Percentiles rank a stretch among this genome's conserved stretches.
These are phyloP conservation scores for Conus canariensis DNA, from an alignment of 2,888 invertebrate species.

Conservation along the genomic window DNA sequence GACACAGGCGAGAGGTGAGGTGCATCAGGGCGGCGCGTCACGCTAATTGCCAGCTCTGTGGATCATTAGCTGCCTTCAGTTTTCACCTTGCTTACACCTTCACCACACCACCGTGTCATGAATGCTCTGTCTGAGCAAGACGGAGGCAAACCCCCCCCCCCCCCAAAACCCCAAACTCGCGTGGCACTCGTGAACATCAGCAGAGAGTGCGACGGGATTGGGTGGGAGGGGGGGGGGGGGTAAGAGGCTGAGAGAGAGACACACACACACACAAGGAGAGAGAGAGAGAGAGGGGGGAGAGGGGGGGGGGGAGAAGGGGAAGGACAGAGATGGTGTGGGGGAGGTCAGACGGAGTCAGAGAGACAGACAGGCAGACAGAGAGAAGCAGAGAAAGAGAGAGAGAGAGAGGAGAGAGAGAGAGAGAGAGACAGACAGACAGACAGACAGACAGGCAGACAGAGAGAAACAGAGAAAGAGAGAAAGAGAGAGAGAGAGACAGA, in stretches of 20 bases:
- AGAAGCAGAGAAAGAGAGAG: constrained; percentile 21
- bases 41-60: neutral
- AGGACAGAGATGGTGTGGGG: too few relatives aligned
- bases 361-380: too few relatives aligned
- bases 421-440: neutral
- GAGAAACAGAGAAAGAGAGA: constrained; percentile 28
- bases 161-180: neutral
- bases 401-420: constrained; percentile 38
- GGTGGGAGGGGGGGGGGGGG: neutral
- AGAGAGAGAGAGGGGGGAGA: constrained; percentile 14
- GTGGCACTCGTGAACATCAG: neutral
- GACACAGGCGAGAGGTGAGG: neutral
- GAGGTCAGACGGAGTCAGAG: too few relatives aligned
- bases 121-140: neutral
- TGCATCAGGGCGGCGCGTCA: neutral
- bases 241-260: too few relatives aligned
- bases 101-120: neutral
- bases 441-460: too few relatives aligned
- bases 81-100: neutral
- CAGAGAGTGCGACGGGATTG: neutral
- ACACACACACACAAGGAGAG: too few relatives aligned
- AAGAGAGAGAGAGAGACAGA: neutral
- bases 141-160: neutral
- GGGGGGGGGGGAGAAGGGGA: neutral
- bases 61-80: neutral